Conservation (phyloP, 2,113 vertebrate species). For the Australoheros scitulus region DNA sequence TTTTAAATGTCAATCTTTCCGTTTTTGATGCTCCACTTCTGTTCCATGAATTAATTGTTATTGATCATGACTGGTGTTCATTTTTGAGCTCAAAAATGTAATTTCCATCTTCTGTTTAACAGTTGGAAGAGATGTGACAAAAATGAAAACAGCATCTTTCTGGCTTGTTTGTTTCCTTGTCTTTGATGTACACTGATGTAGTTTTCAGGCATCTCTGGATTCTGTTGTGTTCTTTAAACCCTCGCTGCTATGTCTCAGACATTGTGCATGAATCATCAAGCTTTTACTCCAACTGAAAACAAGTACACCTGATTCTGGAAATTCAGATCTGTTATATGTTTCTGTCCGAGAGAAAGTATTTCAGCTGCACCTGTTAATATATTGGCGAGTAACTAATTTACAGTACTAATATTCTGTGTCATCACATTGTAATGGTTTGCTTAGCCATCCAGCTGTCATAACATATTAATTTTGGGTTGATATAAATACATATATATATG, state of each 20-base stretch:
- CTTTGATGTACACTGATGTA: slow-evolving; percentile 37
- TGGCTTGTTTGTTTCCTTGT: slow-evolving; percentile 29
- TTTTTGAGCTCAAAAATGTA: slow-evolving; percentile 68
- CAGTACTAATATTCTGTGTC: slow-evolving; percentile 42
- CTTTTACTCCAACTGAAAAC: slow-evolving; percentile 13
- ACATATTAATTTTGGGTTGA: slow-evolving; percentile 35
- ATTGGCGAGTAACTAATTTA: slow-evolving; percentile 58
- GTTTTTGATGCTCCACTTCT: slow-evolving; percentile 43
- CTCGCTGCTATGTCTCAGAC: background rate
- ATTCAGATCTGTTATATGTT: slow-evolving; percentile 23
- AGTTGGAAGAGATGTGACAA: slow-evolving; percentile 58
- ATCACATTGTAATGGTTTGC: background rate
- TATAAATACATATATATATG: slow-evolving; percentile 18
- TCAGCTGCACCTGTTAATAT: slow-evolving; percentile 44
- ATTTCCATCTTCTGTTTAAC: slow-evolving; percentile 70
- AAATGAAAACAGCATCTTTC: slow-evolving; percentile 30
- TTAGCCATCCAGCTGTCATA: no score
- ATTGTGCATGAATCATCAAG: background rate
- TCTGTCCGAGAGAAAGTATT: slow-evolving; percentile 26
- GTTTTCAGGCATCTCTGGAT: slow-evolving; percentile 9
- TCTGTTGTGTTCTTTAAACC: background rate
- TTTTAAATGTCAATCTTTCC: slow-evolving; percentile 66
- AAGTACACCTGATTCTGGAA: slow-evolving; percentile 38
- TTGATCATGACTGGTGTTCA: slow-evolving; percentile 73
- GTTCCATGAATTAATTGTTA: slow-evolving; percentile 69